Conservation (phyloP, 1,140 invertebrate genomes). For the Metaphire vulgaris region DNA sequence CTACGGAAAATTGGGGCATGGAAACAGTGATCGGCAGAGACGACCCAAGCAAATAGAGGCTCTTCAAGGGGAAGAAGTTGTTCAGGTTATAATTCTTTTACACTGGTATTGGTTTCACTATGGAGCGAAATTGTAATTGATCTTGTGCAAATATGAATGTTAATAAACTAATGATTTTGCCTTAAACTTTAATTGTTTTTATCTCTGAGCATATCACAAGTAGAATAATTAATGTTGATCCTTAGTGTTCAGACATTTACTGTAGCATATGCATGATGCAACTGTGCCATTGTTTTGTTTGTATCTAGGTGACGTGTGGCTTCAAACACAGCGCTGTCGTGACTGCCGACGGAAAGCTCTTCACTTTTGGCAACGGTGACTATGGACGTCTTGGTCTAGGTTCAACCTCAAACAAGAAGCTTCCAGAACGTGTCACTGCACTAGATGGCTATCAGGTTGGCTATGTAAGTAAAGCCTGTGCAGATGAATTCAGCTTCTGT, state of each 20-base stretch:
- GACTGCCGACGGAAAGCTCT: constrained; percentile 61
- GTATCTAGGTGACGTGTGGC: constrained; percentile 59
- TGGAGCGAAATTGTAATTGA: no score
- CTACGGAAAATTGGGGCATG: constrained; percentile 63
- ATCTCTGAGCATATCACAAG: no score
- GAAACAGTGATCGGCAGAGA: constrained; percentile 62
- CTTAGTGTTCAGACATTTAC: no score
- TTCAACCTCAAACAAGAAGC: constrained; percentile 59
- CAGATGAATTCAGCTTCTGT: no score
- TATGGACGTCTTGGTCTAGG: constrained; percentile 62
- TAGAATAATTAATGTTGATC: no score
- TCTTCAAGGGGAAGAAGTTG: constrained; percentile 60
- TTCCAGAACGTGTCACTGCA: constrained; percentile 58
- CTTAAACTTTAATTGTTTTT: no score
- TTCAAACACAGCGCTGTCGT: constrained; percentile 66
- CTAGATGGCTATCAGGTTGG: constrained; percentile 54
- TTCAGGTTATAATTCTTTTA: constrained; percentile 53
- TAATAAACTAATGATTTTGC: no score
- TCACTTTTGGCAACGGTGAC: constrained; percentile 64
- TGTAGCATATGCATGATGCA: no score
- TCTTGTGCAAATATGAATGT: no score
- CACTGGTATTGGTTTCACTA: no score
- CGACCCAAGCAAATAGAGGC: constrained; percentile 63
- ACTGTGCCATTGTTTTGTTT: no score
- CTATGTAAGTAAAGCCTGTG: constrained; percentile 40